These are phyloP conservation scores for Sebastes hubbsi DNA, from an alignment of 2,797 vertebrate species.

Conservation along the genomic window DNA sequence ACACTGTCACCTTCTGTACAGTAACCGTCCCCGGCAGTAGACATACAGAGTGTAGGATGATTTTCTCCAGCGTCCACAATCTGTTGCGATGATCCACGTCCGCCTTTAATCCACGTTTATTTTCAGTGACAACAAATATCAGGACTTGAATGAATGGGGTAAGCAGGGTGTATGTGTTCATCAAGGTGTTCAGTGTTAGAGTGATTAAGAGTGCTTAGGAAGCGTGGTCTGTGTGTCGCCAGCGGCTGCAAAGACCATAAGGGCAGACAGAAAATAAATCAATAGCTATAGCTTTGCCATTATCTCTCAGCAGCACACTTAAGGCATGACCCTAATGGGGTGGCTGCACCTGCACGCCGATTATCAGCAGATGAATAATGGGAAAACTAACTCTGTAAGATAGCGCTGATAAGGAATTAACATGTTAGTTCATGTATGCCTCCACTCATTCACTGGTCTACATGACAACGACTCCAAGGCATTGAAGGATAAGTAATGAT, in stretches of 20 bases:
- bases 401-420: constrained; percentile 28
- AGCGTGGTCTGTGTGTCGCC: constrained; percentile 31
- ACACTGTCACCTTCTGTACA: neutral
- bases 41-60: neutral
- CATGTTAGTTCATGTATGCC: constrained; percentile 9
- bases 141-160: neutral
- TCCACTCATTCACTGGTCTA: neutral
- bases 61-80: neutral
- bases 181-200: constrained; percentile 2
- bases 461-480: neutral
- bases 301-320: constrained; percentile 64
- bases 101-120: neutral
- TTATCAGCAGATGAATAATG: constrained; percentile 56
- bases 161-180: neutral
- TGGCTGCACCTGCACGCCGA: constrained; percentile 45
- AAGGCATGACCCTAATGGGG: constrained; percentile 53
- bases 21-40: neutral
- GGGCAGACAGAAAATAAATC: constrained; percentile 58
- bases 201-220: constrained; percentile 17
- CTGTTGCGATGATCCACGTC: neutral
- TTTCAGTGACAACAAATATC: neutral
- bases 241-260: constrained; percentile 40
- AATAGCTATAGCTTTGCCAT: constrained; percentile 59
- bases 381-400: constrained; percentile 33
- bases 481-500: neutral